Conservation (phyloP, 2,113 vertebrate genomes). For the Rhineura floridana region DNA sequence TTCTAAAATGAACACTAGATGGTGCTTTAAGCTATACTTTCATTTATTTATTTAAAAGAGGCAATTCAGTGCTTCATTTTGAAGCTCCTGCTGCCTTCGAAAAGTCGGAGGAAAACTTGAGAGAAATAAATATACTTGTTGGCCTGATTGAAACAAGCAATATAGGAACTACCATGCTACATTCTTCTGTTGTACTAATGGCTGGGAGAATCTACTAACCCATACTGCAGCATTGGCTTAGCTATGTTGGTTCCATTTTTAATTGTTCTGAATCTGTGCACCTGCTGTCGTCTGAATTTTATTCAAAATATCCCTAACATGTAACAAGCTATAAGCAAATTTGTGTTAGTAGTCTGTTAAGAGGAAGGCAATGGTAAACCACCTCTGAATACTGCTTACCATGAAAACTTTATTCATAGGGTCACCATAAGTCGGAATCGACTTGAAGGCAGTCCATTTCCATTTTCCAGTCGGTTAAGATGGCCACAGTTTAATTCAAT, state of each 20-base stretch:
- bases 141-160: not conserved
- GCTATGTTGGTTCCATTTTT: not conserved
- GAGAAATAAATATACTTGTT: not conserved
- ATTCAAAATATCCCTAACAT: not conserved
- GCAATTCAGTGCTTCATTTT: not conserved
- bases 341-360: no score
- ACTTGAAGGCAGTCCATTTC: no score
- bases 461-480: no score
- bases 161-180: not conserved
- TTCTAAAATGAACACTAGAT: slow-evolving; percentile 56
- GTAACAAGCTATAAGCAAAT: no score
- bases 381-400: no score
- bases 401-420: no score
- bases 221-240: not conserved
- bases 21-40: slow-evolving; percentile 47
- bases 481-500: not conserved
- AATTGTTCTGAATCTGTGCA: not conserved
- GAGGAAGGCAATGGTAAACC: no score
- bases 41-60: slow-evolving; percentile 18
- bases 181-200: not conserved
- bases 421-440: no score
- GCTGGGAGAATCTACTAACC: not conserved
- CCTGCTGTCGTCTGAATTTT: not conserved
- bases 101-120: not conserved
- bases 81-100: not conserved